Base-by-base conservation (phyloP, 2,113 vertebrate genomes). In the Physeter macrocephalus region DNA sequence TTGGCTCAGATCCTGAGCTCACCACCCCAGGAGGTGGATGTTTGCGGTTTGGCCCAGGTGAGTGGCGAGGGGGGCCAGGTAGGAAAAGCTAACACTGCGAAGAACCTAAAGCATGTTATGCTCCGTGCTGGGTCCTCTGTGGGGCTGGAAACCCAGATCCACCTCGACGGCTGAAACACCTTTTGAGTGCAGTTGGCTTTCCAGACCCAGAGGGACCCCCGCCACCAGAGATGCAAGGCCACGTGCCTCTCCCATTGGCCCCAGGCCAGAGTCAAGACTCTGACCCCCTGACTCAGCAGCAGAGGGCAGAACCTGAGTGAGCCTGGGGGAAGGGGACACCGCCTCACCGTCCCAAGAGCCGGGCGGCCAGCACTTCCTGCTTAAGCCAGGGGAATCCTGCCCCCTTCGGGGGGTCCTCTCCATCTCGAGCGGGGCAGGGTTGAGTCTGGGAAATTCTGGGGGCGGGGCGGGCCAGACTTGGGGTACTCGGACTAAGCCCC, bases 271-370 rank as follows among this genome's bases (percentile, higher is more conserved):
- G 57, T 72, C 95, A 84, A 90, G 93, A 97, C 97, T 69, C 94
- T 97, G 98, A 98, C 98, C 98, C 98, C 98, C 98, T 99, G 99
- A 98, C 97, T 98, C 98, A 98, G 98, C 98, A 98, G 98, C 94
- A 96, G 86, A 83, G 71, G 98, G 88, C 92, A 98, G 96, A 96
- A 97, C 97, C 92, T 71, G 92, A 72, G 49, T 20, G 94, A 96
- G 92, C 25, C 67, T 49, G 82, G 78, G 83, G 92, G 52, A 67
- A 67, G 85, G 29, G 81, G 41, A 59, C 12, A 39, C 5, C 20
- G 77, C 80, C 57, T 92, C 94, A 36, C 13, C 1, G n/a, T 80
- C 62, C 77, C 46, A n/a, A 25, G 36, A 88, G 66, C 78, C 61
- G 18, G 59, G 41, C 66, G 62, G 67, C 94, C 88, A 21, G 77